Conservation (phyloP, 2,797 vertebrate species). For the Zonotrichia albicollis region DNA sequence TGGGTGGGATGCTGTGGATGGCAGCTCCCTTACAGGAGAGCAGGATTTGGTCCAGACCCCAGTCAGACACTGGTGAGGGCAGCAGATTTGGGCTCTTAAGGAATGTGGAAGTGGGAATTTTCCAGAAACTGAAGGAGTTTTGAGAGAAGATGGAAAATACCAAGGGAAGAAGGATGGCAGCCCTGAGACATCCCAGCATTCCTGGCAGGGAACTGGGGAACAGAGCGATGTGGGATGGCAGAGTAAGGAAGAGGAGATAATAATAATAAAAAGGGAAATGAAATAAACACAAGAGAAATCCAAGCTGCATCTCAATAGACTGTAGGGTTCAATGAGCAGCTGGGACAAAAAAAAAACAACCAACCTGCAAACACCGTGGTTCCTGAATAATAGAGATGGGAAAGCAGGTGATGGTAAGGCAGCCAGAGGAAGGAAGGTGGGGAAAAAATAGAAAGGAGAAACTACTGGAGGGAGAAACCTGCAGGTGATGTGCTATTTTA, state of each 20-base stretch:
- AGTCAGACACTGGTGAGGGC: accelerated
- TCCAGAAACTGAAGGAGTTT: neutral
- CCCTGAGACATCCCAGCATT: neutral
- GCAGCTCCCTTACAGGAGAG: neutral
- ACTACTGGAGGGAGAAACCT: constrained; percentile 46
- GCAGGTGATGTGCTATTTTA: constrained; percentile 44
- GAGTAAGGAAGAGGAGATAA: neutral
- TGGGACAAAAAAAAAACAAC: neutral
- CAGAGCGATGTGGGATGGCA: accelerated
- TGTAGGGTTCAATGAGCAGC: neutral
- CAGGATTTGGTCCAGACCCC: neutral
- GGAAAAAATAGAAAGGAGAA: neutral
- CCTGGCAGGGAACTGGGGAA: neutral
- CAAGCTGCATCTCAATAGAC: neutral
- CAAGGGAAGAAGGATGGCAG: neutral
- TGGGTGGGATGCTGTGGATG: neutral
- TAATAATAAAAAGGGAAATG: neutral
- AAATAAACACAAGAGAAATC: neutral
- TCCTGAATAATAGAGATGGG: constrained; percentile 4
- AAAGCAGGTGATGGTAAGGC: neutral
- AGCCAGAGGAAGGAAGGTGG: neutral
- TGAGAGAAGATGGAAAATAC: neutral
- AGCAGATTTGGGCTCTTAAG: neutral
- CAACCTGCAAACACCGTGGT: neutral
- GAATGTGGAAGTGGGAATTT: neutral